Conservation (phyloP, 2,888 invertebrate genomes). For the Morinoia aosen region DNA sequence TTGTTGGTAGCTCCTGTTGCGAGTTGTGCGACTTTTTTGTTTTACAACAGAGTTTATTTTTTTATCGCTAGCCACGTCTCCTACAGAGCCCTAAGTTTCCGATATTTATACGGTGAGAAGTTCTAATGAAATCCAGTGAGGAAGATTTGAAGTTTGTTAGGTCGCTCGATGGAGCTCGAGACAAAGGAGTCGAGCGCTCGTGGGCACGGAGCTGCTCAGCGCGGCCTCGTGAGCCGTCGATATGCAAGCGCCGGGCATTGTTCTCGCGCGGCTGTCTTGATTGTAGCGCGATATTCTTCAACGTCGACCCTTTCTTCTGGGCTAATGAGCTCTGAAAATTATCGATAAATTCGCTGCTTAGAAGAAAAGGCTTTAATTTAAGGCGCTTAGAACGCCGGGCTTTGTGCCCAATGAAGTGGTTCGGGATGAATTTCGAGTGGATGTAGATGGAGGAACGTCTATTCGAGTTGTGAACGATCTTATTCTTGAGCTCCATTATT, state of each 20-base stretch:
- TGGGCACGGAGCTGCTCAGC: neutral
- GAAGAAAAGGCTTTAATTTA: neutral
- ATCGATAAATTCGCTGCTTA: neutral
- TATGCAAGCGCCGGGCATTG: conserved; percentile 20
- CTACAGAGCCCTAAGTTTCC: neutral
- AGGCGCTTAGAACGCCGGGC: neutral
- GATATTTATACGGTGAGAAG: conserved; percentile 37
- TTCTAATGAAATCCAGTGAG: conserved; percentile 51
- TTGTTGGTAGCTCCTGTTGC: neutral
- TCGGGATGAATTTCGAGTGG: neutral
- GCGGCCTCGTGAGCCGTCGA: neutral
- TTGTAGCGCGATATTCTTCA: neutral
- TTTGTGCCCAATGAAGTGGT: neutral
- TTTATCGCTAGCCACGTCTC: neutral
- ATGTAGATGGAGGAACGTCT: neutral
- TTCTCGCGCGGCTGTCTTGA: neutral
- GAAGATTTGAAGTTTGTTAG: conserved; percentile 5
- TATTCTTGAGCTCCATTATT: neutral
- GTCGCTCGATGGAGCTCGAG: conserved; percentile 28
- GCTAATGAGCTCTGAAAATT: conserved; percentile 5
- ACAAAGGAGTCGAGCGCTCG: conserved; percentile 14
- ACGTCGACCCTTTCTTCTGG: neutral
- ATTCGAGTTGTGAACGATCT: neutral
- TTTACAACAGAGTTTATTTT: neutral
- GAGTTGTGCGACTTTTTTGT: neutral